Evolutionary conservation across 1,140 invertebrate genomes (phyloP), one percentile per base, ranked within the genome.

Genomic region (Drosophila eugracilis): DNA sequence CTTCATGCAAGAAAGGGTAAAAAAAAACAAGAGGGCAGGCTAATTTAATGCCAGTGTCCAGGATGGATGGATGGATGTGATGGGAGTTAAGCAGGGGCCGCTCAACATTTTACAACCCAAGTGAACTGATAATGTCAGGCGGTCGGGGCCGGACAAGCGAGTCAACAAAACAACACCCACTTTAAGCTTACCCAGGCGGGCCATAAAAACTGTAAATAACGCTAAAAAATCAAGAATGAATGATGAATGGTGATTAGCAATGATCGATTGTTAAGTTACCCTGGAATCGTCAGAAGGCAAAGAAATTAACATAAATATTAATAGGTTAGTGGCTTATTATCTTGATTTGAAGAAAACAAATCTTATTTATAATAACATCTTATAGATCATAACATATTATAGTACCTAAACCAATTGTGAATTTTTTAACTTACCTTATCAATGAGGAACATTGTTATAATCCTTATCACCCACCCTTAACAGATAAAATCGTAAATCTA

Each of bases 161-260:
- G 48, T 71, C 17, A 42, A 62, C 24, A 69, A 41, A 44, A 62
- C n/a, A n/a, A 77, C 66, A 77, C 74, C 53, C 75, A 78, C 75
- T 73, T 73, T 32, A 36, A 58, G 59, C 37, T 44, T 26, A 63
- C 37, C 53, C 45, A 75, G 65, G n/a, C 17, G 41, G 17, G 50
- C 70, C 47, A 75, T 75, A 85, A 78, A 74, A 37, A 36, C 39
- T 19, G 49, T 58, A 65, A 83, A 78, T 78, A 53, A 47, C 10
- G 52, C 47, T 58, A 30, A 49, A 34, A 58, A 54, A 24, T 41
- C 19, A 22, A 62, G 34, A 49, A 50, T 65, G 15, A 44, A 60
- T 62, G 55, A 60, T 60, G 36, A 4, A 30, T 28, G 26, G 19
- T 5, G 10, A 63, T 57, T 28, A 48, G 19, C 34, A 14, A 63